A percentile compares a stretch with the other conserved stretches of the same genome.
These are phyloP conservation scores for Myodes glareolus DNA, from an alignment of 2,113 vertebrate species.

Conservation along the genomic window DNA sequence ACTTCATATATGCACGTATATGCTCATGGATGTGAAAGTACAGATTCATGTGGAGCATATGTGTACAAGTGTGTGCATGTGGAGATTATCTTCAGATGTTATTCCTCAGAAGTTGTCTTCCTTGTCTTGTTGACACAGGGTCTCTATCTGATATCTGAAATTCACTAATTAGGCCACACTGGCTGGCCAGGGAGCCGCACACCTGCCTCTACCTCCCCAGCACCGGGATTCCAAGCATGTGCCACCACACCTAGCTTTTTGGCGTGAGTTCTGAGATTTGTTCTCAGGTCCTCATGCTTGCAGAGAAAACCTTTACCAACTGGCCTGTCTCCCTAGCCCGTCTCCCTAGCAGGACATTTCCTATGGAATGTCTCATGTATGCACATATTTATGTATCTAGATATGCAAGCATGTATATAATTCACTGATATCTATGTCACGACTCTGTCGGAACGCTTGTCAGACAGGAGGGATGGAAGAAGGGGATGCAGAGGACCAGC, in stretches of 20 bases:
- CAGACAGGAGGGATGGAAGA: neutral
- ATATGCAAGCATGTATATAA: neutral
- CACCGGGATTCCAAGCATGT: neutral
- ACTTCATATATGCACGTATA: neutral
- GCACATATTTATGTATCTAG: neutral
- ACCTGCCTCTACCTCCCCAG: neutral
- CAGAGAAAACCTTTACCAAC: neutral
- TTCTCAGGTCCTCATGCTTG: neutral
- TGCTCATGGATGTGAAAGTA: neutral
- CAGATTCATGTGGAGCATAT: neutral
- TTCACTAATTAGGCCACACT: neutral
- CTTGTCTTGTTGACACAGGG: neutral
- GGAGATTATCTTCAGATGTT: neutral
- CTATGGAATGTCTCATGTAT: neutral
- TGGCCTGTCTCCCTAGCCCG: too few species aligned
- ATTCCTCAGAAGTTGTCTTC: neutral
- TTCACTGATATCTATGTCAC: neutral
- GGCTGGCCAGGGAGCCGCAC: neutral
- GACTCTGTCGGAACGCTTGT: neutral
- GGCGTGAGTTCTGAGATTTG: neutral
- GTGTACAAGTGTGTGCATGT: neutral
- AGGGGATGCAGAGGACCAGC: neutral
- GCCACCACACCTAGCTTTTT: neutral
- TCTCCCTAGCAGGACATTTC: too few species aligned
- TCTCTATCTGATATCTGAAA: neutral